Evolutionary conservation across 2,888 invertebrate genomes (phyloP), one percentile per base, ranked within the genome.

Genomic region (Oscheius sp.): DNA sequence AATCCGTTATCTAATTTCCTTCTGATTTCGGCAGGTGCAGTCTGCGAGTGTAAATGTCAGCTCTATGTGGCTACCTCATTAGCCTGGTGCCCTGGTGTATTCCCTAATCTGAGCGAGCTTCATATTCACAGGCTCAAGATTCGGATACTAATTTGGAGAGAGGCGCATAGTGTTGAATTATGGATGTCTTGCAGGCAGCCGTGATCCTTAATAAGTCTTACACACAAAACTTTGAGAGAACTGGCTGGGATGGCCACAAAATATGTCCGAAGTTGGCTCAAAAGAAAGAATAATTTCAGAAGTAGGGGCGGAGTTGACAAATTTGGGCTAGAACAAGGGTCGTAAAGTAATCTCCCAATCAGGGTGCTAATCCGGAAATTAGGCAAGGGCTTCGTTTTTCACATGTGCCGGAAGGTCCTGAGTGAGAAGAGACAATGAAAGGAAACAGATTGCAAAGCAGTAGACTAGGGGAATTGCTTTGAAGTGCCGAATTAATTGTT

Each of bases 131-230:
- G 42, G 27, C 27, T 3, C 53, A 64, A 64, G 64, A 64, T 64
- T 64, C 64, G 64, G 64, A 64, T 64, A 64, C 64, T 64, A 64
- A 64, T 64, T 64, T 64, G 64, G 64, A 48, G 64, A 64, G 64
- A 64, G 64, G 64, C 64, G 50, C 64, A 64, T 64, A 64, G 64
- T 50, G 64, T 50, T 64, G 64, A 64, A 64, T 64, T 48, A 64
- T 64, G 64, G 64, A 64, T 64, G 64, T 34, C 45, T 10, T 46
- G 63, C 63, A 45, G 50, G 34, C 12, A 20, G 48, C 64, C 20
- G 29, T 46, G 64, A 46, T 64, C 29, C 48, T 61, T 64, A 64
- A 64, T 64, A 64, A 33, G 64, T 31, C 50, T 64, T 42, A 23
- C 50, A 10, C 45, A 25, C 39, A 42, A 31, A 31, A 61, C 45